Conservation (phyloP, 2,888 invertebrate genomes). For the Labia minor region DNA sequence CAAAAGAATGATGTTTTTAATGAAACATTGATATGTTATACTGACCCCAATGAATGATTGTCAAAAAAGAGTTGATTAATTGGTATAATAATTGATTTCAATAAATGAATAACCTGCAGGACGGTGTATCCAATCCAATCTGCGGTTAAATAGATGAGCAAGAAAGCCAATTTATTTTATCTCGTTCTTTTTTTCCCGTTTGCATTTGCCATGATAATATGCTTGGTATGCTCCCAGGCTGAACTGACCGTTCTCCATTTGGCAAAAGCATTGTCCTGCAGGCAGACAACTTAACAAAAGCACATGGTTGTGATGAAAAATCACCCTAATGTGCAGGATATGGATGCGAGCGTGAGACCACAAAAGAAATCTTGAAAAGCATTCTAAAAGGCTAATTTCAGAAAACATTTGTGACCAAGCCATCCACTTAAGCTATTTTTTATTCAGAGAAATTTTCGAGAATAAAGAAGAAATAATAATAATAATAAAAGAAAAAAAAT, state of each 20-base stretch:
- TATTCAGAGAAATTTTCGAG: too few species aligned
- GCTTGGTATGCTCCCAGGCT: background rate
- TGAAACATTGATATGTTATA: too few species aligned
- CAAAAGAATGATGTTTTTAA: too few species aligned
- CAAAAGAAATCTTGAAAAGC: constrained; percentile 7
- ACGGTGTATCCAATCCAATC: too few species aligned
- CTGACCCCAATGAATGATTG: too few species aligned
- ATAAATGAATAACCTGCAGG: too few species aligned
- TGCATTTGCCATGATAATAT: constrained; percentile 7
- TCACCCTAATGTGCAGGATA: background rate
- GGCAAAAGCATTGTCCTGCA: background rate
- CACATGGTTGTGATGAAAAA: background rate
- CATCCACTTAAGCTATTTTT: too few species aligned
- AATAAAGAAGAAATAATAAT: too few species aligned
- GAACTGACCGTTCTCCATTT: background rate
- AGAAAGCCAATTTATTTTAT: constrained; percentile 1
- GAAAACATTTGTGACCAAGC: constrained; percentile 3
- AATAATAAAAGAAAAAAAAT: too few species aligned
- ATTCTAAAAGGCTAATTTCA: constrained; percentile 13
- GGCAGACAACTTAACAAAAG: constrained; percentile 13
- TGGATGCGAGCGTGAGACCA: background rate
- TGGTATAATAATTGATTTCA: too few species aligned
- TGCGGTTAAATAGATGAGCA: background rate
- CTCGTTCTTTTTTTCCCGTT: background rate
- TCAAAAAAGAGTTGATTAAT: too few species aligned